Percentiles rank a stretch among this genome's conserved stretches.
These are phyloP conservation scores for Piaya cayana DNA, from an alignment of 2,113 vertebrate genomes.

Conservation along the genomic window DNA sequence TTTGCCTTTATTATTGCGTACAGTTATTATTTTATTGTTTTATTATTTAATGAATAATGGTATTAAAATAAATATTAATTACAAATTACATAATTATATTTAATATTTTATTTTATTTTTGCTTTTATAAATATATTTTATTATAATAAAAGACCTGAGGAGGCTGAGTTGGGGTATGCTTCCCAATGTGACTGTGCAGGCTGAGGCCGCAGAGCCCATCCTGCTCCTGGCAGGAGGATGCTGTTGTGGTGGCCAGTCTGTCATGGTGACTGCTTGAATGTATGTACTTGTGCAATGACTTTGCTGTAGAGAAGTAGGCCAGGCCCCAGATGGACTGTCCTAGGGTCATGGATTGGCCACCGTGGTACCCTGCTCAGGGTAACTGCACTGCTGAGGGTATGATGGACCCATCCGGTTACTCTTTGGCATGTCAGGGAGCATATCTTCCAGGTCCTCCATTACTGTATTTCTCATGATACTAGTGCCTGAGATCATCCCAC, in stretches of 20 bases:
- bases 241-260: not conserved
- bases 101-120: too few species aligned
- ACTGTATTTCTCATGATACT: not conserved
- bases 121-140: too few species aligned
- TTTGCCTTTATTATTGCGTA: not conserved
- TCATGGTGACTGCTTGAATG: not conserved
- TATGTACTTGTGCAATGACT: not conserved
- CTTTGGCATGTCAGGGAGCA: not conserved
- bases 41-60: too few species aligned
- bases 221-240: not conserved
- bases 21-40: too few species aligned
- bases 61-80: too few species aligned
- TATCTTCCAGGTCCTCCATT: not conserved
- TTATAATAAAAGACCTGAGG: not conserved
- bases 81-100: too few species aligned
- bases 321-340: not conserved
- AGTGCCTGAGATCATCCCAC: not conserved
- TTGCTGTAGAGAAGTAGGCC: not conserved
- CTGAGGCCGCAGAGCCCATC: not conserved
- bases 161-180: not conserved
- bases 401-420: not conserved
- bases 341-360: too few species aligned
- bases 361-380: not conserved
- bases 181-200: fast-evolving
- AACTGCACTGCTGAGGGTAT: not conserved